Base-by-base conservation (phyloP, 1,140 invertebrate genomes). In the Nasonia giraulti region DNA sequence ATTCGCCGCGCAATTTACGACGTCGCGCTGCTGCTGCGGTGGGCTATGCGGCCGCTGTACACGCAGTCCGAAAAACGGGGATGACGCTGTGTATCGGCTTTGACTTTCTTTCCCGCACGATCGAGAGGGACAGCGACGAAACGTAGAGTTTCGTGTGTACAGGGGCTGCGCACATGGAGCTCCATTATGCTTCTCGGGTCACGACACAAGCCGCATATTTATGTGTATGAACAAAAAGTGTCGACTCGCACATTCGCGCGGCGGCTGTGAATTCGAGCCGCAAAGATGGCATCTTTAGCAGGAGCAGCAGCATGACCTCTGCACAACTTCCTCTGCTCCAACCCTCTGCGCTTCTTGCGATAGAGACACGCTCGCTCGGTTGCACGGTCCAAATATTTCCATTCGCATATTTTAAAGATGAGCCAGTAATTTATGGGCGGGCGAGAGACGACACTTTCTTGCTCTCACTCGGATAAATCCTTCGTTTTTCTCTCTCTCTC, bases 1-100 rank as follows among this genome's bases (percentile, higher is more conserved):
- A 92, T 92, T 92, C 90, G 90, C 85, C 88, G 79, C 87, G 91
- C 89, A 91, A 92, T 92, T 91, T 91, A 92, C 89, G 90, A 90
- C 87, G 87, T 85, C 75, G 80, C 80, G 78, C 85, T 88, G 84
- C 84, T 86, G 86, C 84, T 86, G 86, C 87, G 82, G 40, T 44
- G 40, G 40, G 40, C 40, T 10, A 44, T 44, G 27, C 27, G 1
- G 7, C 8, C 6, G 40, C 40, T 44, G 5, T 6, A 37, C 40
- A 8, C 40, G 27, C 27, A 27, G 27, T 27, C 27, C 40, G 40
- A 44, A 44, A 44, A 44, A 44, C 40, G 10, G 10, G 7, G 40
- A 44, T 44, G 40, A 44, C 7, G 40, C 40, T 8, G 40, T 44
- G 40, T 40, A 40, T 40, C 40, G 40, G 40, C 40, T 44, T 44